Evolutionary conservation across 2,888 invertebrate species (phyloP), one percentile per base, ranked within the genome.

Genomic region (Ophonus ardosiacus): DNA sequence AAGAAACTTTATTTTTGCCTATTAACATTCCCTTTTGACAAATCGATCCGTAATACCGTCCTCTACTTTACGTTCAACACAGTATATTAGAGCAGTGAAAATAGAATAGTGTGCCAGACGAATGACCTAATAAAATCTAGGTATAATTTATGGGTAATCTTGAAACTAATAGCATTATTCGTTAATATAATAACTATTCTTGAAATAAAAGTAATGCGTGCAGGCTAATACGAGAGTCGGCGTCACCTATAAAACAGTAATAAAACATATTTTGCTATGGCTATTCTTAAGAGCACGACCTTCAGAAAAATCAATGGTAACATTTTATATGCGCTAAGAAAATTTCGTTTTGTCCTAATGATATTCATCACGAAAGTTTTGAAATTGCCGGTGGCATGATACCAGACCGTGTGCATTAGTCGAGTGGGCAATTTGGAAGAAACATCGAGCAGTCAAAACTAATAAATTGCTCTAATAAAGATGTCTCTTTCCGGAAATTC

Each of bases 351-450:
- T 83, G 59, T 74, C 76, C 76, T 83, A 83, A 83, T 83, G 83
- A 83, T 83, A 83, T 83, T 76, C 83, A 83, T 83, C 83, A 83
- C 83, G 83, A 61, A 83, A 61, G 76, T 61, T 76, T 63, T 76
- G 8, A 74, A 76, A 83, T 83, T 76, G 51, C 76, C 43, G 40
- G 38, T 76, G 61, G 61, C 83, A 83, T 83, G 83, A 83, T 76
- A 83, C 8, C 38, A 59, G 18, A 18, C 74, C 76, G 76, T 38
- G 68, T 18, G 59, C 61, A 83, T 76, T 82, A 83, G 76, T 38
- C 63, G 61, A 83, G 71, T 74, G 61, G 80, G 13, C 40, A 63
- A 80, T n/a, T 78, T 57, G 18, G 17, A 31, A 76, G 76, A 24
- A 76, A 78, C 24, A 57, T 78, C 57, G 31, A 78, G 24, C 24